Base-by-base conservation (phyloP, 2,888 invertebrate genomes). In the Sarcophaga variegata region DNA sequence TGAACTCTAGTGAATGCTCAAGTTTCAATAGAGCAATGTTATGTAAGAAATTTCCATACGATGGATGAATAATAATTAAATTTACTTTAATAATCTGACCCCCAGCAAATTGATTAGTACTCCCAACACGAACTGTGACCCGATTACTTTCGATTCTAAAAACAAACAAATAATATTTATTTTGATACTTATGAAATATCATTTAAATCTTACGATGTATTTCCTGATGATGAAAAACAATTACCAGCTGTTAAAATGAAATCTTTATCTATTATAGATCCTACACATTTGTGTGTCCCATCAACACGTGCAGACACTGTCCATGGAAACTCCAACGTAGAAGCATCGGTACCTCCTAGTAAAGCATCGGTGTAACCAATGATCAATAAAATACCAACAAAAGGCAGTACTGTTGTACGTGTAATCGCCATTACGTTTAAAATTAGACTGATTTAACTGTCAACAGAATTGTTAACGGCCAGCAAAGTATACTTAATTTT, bases 271-370 rank as follows among this genome's bases (percentile, higher is more conserved):
- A 92, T 90, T 17, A 93, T 90, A n/a, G 37, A 87, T 6, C 90
- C 91, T 0, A 89, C 89, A 75, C 93, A 92, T 11, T 67, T 80
- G 59, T 92, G 92, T 0, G 84, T 83, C n/a, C 89, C 90, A 72
- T 91, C 86, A 8, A 90, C 83, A 27, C 91, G 91, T 49, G 93
- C 79, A 6, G 93, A 93, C 3, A 90, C 91, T 83, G 92, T 91
- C 89, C 92, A 92, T 10, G 94, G 93, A 84, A 91, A 92, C 84
- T 93, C 90, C 3, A 90, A 91, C 12, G 88, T 60, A 0, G 75
- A 60, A 22, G 92, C 94, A 86, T 92, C 90, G 37, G 90, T 88
- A 4, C 94, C 93, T 54, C 92, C 93, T 64, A 91, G 85, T 22
- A 20, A 25, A 10, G 85, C 88, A 12, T 77, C 59, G n/a, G 47